Evolutionary conservation across 1,140 invertebrate genomes (phyloP), one percentile per base, ranked within the genome.

Genomic region (Maconellicoccus hirsutus): DNA sequence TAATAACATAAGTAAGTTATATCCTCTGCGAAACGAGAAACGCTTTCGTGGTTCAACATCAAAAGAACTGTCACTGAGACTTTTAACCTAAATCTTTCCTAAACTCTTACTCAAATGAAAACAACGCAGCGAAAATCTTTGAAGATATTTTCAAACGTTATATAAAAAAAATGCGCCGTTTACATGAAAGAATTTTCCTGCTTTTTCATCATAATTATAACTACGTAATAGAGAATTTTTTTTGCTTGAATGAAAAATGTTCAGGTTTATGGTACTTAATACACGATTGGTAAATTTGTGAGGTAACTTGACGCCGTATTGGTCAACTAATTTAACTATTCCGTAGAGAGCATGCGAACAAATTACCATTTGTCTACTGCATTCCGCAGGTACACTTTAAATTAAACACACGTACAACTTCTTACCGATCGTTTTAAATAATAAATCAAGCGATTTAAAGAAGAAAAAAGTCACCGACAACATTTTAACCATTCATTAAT

Each of bases 11-110:
- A 66, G 21, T 66, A 66, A 66, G 61, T 66, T 66, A 66, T 26
- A 66, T 25, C 61, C 61, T 59, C 52, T 66, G 25, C 61, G 25
- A 66, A 23, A 66, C 21, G 61, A 66, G 25, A 66, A 66, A 66
- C 25, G 22, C 61, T 66, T 66, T 66, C 25, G 61, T 66, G 25
- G 61, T 66, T 25, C 19, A 66, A 66, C 22, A 66, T 66, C 61
- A 66, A 66, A 66, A 23, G 61, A 66, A 66, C 19, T 66, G 61
- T 66, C 61, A 66, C 61, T 8, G 61, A 66, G 61, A 66, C 61
- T 66, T 66, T 66, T 66, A 66, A 66, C 61, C 61, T 66, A 66
- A 66, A 66, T 66, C 61, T 66, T 66, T 66, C 42, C 4, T 16
- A 23, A 66, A 66, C 19, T 23, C 61, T 26, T 25, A 8, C 25